phyloP scores from a whole-genome alignment of 2,797 vertebrate species.

The Corythornis leucogaster region DNA sequence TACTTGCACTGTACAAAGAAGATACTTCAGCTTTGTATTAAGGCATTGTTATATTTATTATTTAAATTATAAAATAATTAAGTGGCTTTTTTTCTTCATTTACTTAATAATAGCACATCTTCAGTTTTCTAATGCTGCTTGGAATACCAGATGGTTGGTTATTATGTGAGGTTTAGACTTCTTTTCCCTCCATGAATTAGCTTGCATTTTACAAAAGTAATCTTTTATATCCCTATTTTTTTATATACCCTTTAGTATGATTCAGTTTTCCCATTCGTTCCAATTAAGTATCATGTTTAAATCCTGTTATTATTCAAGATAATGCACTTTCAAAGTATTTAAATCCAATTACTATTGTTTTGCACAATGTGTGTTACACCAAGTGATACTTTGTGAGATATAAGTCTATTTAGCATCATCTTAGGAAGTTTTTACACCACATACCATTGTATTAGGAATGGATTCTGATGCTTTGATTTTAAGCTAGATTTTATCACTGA shows the following conservation, averaged over 20 bases:
- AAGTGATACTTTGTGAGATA: neutral
- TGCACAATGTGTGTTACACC: neutral
- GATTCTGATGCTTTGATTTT: neutral
- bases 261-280: neutral
- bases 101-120: neutral
- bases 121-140: neutral
- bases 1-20: neutral
- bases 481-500: neutral
- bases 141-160: neutral
- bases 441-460: neutral
- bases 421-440: neutral
- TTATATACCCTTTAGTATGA: neutral
- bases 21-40: neutral
- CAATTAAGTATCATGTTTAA: neutral
- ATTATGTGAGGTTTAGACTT: neutral
- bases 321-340: neutral
- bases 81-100: neutral
- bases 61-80: neutral
- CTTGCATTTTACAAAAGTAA: neutral
- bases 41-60: neutral
- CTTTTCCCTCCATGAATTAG: neutral
- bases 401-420: neutral
- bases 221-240: neutral
- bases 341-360: neutral
- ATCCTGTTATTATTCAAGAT: neutral